Evolutionary conservation across 2,888 invertebrate species (phyloP), one percentile per base, ranked within the genome.

Genomic region (Meta bourneti): DNA sequence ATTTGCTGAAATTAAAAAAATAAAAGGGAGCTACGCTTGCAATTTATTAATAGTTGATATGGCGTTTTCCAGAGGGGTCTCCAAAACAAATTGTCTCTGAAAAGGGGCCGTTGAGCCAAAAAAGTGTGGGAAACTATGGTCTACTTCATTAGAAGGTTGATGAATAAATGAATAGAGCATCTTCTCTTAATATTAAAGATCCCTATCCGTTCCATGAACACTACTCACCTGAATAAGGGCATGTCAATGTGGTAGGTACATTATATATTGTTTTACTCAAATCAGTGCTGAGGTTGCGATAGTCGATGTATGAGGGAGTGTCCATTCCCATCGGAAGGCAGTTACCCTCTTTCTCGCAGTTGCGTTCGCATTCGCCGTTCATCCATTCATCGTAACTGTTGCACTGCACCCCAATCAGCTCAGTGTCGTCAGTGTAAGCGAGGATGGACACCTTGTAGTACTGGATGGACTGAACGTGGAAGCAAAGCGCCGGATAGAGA

Each of bases 371-470:
- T 6, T 77, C 13, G 4, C 49, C 77, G 9, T 6, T 8, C 13
- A 49, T 13, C 11, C 20, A 77, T 7, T 77, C 49, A 6, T 48
- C 48, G 16, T 49, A 49, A n/a, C 49, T 77, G 13, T 77, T 77
- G 48, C 49, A 34, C 77, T 49, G 8, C n/a, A 77, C 48, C 11
- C 77, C 77, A 8, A 77, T 49, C 9, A 77, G 9, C 77, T 49
- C 7, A 49, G 34, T 9, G 6, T 34, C 48, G 48, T n/a, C n/a
- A 16, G 11, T 8, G 48, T 49, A 9, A 16, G 61, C 61, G 8
- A 61, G 61, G 77, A 77, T 77, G 16, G 77, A 77, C 51, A 49
- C 49, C 48, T 77, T 77, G n/a, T 13, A 77, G n/a, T 77, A 77
- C 49, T 77, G 77, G 11, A 77, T 77, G 48, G 16, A 9, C 48